These are phyloP conservation scores for Psammodynastes pulverulentus DNA, from an alignment of 2,113 vertebrate species.

Conservation along the genomic window DNA sequence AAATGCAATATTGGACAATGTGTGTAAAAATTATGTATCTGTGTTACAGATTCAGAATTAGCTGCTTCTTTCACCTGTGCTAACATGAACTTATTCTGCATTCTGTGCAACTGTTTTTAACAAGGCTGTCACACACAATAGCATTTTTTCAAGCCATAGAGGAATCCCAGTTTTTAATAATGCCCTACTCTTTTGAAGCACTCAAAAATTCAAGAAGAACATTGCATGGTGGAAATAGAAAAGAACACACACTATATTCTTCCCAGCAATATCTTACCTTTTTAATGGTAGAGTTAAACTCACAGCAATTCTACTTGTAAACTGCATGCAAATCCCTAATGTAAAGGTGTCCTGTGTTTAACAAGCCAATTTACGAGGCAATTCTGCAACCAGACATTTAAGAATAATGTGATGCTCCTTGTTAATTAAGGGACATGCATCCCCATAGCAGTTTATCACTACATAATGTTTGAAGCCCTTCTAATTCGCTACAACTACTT, in stretches of 20 bases:
- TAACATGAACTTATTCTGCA: background rate
- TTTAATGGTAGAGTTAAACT: background rate
- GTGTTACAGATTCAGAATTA: background rate
- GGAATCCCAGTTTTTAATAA: background rate
- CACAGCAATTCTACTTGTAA: background rate
- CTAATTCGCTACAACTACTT: background rate
- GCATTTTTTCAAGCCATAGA: background rate
- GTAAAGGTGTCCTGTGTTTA: background rate
- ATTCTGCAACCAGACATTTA: constrained; percentile 3
- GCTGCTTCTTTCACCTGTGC: background rate
- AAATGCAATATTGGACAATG: background rate
- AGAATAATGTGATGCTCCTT: constrained; percentile 10
- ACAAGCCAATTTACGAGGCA: background rate
- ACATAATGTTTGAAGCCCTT: constrained; percentile 12
- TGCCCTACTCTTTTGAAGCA: background rate
- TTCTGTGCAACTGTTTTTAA: background rate
- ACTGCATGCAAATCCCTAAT: background rate
- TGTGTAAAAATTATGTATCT: background rate
- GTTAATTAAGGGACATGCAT: constrained; percentile 22
- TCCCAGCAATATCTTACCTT: background rate
- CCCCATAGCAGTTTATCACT: constrained; percentile 18
- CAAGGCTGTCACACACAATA: background rate
- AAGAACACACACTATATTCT: background rate
- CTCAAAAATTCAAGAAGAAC: background rate
- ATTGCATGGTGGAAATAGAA: background rate